Percentiles rank a stretch among this genome's conserved stretches.
phyloP scores from a whole-genome alignment of 1,140 invertebrate species.

The Diorhabda elongata region DNA sequence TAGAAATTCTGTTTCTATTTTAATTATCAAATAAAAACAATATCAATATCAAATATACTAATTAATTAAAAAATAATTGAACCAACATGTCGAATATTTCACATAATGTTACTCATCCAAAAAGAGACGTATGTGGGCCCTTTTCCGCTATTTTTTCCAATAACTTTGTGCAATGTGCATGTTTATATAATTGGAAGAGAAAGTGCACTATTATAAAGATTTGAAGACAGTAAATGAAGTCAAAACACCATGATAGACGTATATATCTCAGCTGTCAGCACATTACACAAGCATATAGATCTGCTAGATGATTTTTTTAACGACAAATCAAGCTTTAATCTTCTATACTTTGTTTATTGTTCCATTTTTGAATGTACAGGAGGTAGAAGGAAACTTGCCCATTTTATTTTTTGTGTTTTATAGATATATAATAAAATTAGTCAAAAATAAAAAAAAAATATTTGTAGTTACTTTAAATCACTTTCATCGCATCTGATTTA shows the following conservation, averaged over 20 bases:
- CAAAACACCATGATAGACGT: conserved; percentile 15
- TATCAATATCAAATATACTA: too few relatives aligned
- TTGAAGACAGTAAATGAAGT: conserved; percentile 19
- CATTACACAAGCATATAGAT: conserved; percentile 36
- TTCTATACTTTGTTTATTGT: not conserved
- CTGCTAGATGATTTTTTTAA: not conserved
- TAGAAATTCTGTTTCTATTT: too few relatives aligned
- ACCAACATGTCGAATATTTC: not conserved
- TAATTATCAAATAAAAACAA: too few relatives aligned
- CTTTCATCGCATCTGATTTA: too few relatives aligned
- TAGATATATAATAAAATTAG: too few relatives aligned
- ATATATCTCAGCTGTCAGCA: conserved; percentile 24
- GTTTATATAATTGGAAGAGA: conserved; percentile 14
- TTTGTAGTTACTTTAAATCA: too few relatives aligned
- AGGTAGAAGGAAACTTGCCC: conserved; percentile 20
- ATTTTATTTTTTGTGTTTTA: conserved; percentile 33
- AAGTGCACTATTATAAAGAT: conserved; percentile 18
- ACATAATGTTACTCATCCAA: not conserved
- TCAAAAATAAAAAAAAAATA: too few relatives aligned
- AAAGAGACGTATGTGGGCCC: not conserved
- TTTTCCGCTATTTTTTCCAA: conserved; percentile 15
- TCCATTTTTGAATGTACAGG: conserved; percentile 17
- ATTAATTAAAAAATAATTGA: too few relatives aligned
- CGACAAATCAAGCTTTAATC: not conserved
- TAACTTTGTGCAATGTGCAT: conserved; percentile 37